Evolutionary conservation across 1,140 invertebrate species (phyloP), one percentile per base, ranked within the genome.

Genomic region (Xylocopa sonorina): DNA sequence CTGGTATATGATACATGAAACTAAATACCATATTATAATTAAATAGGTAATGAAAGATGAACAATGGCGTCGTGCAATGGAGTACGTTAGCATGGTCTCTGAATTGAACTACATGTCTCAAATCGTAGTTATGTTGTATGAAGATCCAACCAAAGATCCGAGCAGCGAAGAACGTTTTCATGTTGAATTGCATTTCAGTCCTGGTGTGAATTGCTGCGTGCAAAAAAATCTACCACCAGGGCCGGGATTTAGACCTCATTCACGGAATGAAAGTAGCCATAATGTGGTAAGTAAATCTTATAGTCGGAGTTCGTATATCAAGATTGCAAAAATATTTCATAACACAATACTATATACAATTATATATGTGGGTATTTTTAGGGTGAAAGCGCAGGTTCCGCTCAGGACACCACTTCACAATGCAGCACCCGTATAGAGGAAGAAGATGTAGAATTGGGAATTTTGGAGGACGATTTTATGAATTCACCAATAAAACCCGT

Each of bases 31-130:
- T 27, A 2, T 27, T 48, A 62, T 27, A 3, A 75, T 72, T 41
- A 41, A 60, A 74, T 66, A 97, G 96, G 95, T 96, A 38, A 87
- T 95, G 12, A 97, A 96, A 89, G 99, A 99, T 91, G 98, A 99
- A 92, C 99, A 99, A 90, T 99, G 99, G 99, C 95, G 97, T 10
- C 95, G 98, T 78, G 99, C 99, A 0, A 99, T 99, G 98, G 98
- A 99, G 88, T 99, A 99, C 90, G 96, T 99, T 2, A 98, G 97
- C 62, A 98, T 98, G 94, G 98, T 99, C 1, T 98, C 98, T 0
- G 99, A 99, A 92, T 94, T 99, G 2, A 99, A 99, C 93, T 99
- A 99, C 91, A 98, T 99, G 97, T 99, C 99, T 0, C 99, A 99
- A 93, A 97, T 99, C 66, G 98, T 99, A 0, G 97, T 99, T 6